A percentile compares a stretch with the other conserved stretches of the same genome.
Conservation (phyloP, 2,113 vertebrate genomes). For the Dunckerocampus dactyliophorus region DNA sequence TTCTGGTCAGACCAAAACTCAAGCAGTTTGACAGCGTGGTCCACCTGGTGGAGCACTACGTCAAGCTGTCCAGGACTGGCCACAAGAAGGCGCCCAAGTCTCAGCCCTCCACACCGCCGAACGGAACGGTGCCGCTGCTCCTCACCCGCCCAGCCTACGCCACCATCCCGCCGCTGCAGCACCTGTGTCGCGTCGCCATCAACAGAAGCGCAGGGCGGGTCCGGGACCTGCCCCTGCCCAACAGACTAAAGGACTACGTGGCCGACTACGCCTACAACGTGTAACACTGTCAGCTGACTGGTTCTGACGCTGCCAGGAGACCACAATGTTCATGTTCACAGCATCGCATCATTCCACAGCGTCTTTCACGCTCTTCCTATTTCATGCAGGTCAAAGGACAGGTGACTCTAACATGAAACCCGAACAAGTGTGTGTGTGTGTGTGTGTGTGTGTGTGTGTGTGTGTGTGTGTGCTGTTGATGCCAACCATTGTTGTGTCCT, state of each 20-base stretch:
- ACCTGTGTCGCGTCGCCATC: slow-evolving; percentile 87
- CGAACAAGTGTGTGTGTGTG: too few species aligned
- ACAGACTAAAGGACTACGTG: slow-evolving; percentile 90
- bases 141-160: slow-evolving; percentile 88
- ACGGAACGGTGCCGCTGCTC: slow-evolving; percentile 89
- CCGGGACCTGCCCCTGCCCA: slow-evolving; percentile 86
- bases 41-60: slow-evolving; percentile 92
- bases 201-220: slow-evolving; percentile 81
- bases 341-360: too few species aligned
- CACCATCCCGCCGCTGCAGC: slow-evolving; percentile 81
- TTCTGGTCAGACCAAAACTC: slow-evolving; percentile 87
- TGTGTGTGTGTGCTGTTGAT: too few species aligned
- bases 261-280: slow-evolving; percentile 89
- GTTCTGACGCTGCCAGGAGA: too few species aligned
- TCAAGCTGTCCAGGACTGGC: slow-evolving; percentile 81
- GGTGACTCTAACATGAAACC: too few species aligned
- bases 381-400: too few species aligned
- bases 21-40: slow-evolving; percentile 95
- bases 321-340: too few species aligned
- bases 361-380: too few species aligned
- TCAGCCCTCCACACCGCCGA: slow-evolving; percentile 70
- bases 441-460: too few species aligned
- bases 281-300: slow-evolving; percentile 50
- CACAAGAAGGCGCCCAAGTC: slow-evolving; percentile 49
- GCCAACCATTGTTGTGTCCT: too few species aligned